A percentile compares a stretch with the other conserved stretches of the same genome.
Evolutionary conservation across 2,888 invertebrate species (phyloP).

Genomic region (Heliothis peltigera): DNA sequence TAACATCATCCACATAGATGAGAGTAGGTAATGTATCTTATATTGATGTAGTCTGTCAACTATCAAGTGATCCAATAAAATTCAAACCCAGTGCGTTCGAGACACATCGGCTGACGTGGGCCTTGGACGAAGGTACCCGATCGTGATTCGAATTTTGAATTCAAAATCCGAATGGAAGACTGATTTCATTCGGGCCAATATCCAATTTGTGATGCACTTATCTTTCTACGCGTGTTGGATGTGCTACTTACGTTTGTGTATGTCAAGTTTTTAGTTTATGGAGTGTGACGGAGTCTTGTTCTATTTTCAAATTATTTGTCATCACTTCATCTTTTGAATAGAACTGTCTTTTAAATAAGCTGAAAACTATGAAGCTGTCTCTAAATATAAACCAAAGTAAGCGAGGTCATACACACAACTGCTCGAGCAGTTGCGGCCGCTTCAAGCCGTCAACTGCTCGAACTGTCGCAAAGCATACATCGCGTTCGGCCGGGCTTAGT

Average conservation of each 20-base stretch:
- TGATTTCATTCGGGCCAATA: conserved; percentile 60
- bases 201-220: conserved; percentile 53
- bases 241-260: neutral
- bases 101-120: conserved; percentile 62
- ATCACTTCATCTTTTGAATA: no score
- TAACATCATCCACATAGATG: no score
- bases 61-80: conserved; percentile 73
- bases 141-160: conserved; percentile 72
- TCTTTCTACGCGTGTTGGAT: conserved; percentile 9
- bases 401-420: no score
- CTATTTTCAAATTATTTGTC: no score
- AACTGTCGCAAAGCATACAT: no score
- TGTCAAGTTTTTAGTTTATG: neutral
- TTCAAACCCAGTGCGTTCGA: conserved; percentile 46
- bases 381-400: no score
- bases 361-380: no score
- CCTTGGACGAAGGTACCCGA: conserved; percentile 66
- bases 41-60: conserved; percentile 53
- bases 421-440: no score
- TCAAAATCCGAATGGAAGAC: conserved; percentile 59
- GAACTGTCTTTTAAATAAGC: no score
- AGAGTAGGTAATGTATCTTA: conserved; percentile 1
- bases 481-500: no score
- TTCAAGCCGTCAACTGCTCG: no score
- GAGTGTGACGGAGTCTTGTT: neutral